phyloP scores from a whole-genome alignment of 2,113 vertebrate genomes.

The zebrafish (Danio rerio) region GRCz12tu NC_133176.1:26744001-26744500 shows the following conservation, averaged over 20 bases:
- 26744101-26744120: too few species aligned
- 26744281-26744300: neutral
- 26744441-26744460: neutral
- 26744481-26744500: constrained; percentile 43
- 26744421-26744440: neutral
- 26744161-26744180: neutral
- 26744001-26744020: too few species aligned
- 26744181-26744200: neutral
- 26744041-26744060: too few species aligned
- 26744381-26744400: neutral
- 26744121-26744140: too few species aligned
- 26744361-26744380: neutral
- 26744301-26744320: constrained; percentile 9
- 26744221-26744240: neutral
- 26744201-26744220: neutral
- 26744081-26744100: too few species aligned
- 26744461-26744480: constrained; percentile 17
- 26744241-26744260: neutral
- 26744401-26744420: neutral
- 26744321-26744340: neutral
- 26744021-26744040: too few species aligned
- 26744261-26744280: constrained; percentile 40
- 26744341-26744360: neutral
- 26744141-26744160: neutral
- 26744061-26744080: too few species aligned